Evolutionary conservation across 2,797 vertebrate species (phyloP), one percentile per base, ranked within the genome.

Genomic region (Sandelia bainsii): DNA sequence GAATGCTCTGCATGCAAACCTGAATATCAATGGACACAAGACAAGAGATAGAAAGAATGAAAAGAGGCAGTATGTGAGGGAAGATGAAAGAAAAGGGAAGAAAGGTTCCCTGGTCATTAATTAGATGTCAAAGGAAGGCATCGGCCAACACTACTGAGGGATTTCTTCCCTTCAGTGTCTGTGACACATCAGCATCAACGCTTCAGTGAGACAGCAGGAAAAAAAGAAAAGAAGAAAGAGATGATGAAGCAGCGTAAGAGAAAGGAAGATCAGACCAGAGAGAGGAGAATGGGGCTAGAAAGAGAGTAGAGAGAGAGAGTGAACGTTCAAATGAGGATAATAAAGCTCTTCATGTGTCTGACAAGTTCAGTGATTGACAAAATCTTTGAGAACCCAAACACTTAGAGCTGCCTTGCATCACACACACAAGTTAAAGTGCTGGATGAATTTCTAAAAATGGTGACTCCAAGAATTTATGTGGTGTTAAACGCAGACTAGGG

Each of bases 41-140:
- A 44, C 14, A 44, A 23, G 50, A 25, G n/a, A 54, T 20, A 11
- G 8, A 46, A 49, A 45, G 54, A 62, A 29, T 53, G 64, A 57
- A 8, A 34, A 59, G 58, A 79, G 42, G 12, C 52, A 61, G 29
- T 25, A 66, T 39, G 27, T 40, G 46, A 76, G 25, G 42, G 27
- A 74, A 78, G 42, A 76, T 39, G 17, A 76, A 17, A 17, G n/a
- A 65, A 51, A 49, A 25, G 64, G 32, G 54, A 44, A 46, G 60
- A 58, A 66, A 62, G n/a, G 53, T 27, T 65, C 56, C 48, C 65
- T 56, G 65, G 72, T 77, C 73, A 77, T 85, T 83, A 89, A 86
- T 87, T 84, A 75, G 73, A 67, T 82, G 79, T 86, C 80, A 81
- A 68, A 90, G 62, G 65, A 72, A 80, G 62, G 62, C 75, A 75